Evolutionary conservation across 2,113 vertebrate genomes (phyloP), one percentile per base, ranked within the genome.

Genomic region (Orcinus orca): DNA sequence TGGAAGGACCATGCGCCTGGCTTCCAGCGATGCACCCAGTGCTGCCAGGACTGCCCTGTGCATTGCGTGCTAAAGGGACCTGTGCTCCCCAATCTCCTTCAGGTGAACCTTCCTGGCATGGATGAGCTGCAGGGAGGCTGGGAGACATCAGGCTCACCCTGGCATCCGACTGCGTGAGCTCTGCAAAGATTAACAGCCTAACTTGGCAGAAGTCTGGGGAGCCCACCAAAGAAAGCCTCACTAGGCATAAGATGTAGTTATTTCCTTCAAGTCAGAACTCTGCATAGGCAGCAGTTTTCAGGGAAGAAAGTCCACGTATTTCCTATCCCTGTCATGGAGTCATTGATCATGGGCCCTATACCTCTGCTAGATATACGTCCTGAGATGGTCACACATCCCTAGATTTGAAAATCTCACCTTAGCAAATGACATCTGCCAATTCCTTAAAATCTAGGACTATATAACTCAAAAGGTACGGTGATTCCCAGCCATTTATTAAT

Each of bases 391-490:
- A 47, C 17, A 74, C 4, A 76, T 53, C 20, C 20, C 12, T 89
- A 70, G 47, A 83, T 60, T 82, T 96, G 67, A 96, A 95, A 96
- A 89, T 31, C 41, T 1, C 31, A 18, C 17, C 38, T 5, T 60
- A 53, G 26, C 38, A 73, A 87, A 70, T 65, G 79, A 36, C 70
- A 14, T 81, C 17, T 4, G 47, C 14, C 36, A 81, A 65, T 33
- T 50, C 8, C 18, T 87, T 82, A 53, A 7, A 89, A 76, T 50
- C 15, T 50, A 76, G 26, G 67, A 26, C 6, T 11, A 21, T 50
- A 12, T 23, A 33, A 50, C 23, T 89, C 77, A 82, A 74, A 85
- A 76, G 4, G 4, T 33, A 86, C 29, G 2, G 17, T 60, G 53
- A 84, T 60, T 74, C 3, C 33, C 6, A 58, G 53, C 29, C 83